Base-by-base conservation (phyloP, 2,113 vertebrate genomes). In the Salminus brasiliensis region DNA sequence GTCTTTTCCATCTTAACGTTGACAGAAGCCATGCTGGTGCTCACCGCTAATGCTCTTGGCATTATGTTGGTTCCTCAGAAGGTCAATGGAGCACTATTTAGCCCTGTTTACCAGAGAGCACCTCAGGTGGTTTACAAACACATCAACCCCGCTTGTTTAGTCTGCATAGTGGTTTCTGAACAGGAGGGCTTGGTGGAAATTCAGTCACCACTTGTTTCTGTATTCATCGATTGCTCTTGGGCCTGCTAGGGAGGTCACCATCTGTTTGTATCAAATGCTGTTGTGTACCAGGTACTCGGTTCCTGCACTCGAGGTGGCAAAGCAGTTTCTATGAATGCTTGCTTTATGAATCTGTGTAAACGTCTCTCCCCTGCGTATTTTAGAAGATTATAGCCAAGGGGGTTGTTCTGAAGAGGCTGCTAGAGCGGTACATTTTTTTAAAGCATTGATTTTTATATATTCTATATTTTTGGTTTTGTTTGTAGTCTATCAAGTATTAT, bases 81-180 rank as follows among this genome's bases (percentile, higher is more conserved):
- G 52, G 29, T 85, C 77, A 86, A 74, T 53, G 62, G 76, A 76
- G 59, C 59, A n/a, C 72, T 84, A 65, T 85, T 78, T 85, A 79
- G 13, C 59, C 45, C 43, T 23, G 81, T 79, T 67, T 74, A 79
- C 39, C 25, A 55, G 39, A 30, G 53, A 21, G 76, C 18, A 52
- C 79, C 84, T 86, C 68, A 85, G 72, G 65, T 84, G 71, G 81
- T 84, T 81, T 72, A 43, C 81, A 81, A 71, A 55, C 84, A 80
- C 13, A 85, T 49, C 72, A 34, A 78, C 55, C 25, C 47, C 23
- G 81, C 66, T 47, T 85, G 74, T 82, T 77, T 68, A 74, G 65
- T 78, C 83, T 86, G 25, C 36, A 13, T 62, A 83, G 83, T 74
- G 71, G 81, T 83, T 80, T 88, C 23, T 23, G 52, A 47, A 60